phyloP scores from a whole-genome alignment of 2,797 vertebrate genomes.

The Sebastes trivittatus region DNA sequence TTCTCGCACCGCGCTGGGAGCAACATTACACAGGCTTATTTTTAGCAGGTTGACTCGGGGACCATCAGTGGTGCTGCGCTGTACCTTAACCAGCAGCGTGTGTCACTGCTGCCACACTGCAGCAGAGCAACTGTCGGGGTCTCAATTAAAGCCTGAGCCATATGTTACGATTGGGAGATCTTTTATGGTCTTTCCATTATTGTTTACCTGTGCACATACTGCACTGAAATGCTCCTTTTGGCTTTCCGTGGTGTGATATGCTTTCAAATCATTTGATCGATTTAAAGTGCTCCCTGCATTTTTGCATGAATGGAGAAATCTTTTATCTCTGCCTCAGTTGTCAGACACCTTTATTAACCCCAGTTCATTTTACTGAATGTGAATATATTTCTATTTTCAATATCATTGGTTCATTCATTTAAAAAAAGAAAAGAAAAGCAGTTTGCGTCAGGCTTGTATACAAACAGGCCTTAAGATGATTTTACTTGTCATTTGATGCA shows the following conservation, averaged over 20 bases:
- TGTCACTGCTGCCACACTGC: conserved; percentile 38
- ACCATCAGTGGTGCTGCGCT: conserved; percentile 44
- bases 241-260: neutral
- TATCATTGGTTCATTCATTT: neutral
- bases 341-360: neutral
- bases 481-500: conserved; percentile 46
- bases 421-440: neutral
- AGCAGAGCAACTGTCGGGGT: conserved; percentile 36
- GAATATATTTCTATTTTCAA: neutral
- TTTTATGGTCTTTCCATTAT: neutral
- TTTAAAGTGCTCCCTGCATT: neutral
- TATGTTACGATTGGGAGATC: neutral
- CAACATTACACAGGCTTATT: conserved; percentile 71
- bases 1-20: conserved; percentile 47
- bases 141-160: conserved; percentile 8
- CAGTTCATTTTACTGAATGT: neutral
- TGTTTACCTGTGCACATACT: neutral
- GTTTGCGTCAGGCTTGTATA: conserved; percentile 39
- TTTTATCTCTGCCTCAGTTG: neutral
- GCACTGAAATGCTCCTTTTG: neutral
- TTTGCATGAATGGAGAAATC: neutral
- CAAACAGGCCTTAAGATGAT: conserved; percentile 26
- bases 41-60: conserved; percentile 73
- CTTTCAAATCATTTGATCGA: neutral
- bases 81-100: conserved; percentile 38